These are phyloP conservation scores for Neodiprion pinetum DNA, from an alignment of 1,140 invertebrate genomes.

Conservation along the genomic window DNA sequence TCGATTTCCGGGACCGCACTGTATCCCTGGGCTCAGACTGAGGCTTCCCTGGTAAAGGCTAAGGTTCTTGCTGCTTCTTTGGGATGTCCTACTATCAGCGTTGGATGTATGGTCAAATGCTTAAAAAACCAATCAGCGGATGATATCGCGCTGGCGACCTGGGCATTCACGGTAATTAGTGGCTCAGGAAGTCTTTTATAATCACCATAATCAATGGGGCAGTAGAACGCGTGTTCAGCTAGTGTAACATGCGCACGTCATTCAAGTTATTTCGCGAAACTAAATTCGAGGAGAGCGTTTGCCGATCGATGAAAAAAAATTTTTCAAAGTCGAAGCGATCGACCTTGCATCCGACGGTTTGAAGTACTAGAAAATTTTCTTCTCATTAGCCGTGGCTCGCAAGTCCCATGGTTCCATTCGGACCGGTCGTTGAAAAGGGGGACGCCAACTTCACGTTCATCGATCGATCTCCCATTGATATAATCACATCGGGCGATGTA, in stretches of 20 bases:
- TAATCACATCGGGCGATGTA: conserved; percentile 55
- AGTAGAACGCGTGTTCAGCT: too few relatives aligned
- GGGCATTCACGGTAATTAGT: conserved; percentile 58
- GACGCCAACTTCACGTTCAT: conserved; percentile 59
- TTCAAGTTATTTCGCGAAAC: too few relatives aligned
- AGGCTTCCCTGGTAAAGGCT: conserved; percentile 72
- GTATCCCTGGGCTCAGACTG: conserved; percentile 73
- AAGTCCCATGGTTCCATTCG: conserved; percentile 61
- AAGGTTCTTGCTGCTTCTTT: conserved; percentile 69
- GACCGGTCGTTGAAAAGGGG: conserved; percentile 60
- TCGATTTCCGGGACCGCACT: conserved; percentile 80
- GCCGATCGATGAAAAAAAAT: too few relatives aligned
- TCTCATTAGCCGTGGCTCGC: conserved; percentile 26
- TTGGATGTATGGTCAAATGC: conserved; percentile 73
- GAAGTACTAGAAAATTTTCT: background rate
- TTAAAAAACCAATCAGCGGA: conserved; percentile 69
- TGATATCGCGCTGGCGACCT: conserved; percentile 57
- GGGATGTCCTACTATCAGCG: conserved; percentile 70
- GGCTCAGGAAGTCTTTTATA: background rate
- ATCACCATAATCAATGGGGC: too few relatives aligned
- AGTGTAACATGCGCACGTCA: too few relatives aligned
- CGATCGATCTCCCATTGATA: conserved; percentile 58
- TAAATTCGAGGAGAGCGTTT: too few relatives aligned
- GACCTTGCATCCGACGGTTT: too few relatives aligned
- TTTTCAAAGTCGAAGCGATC: too few relatives aligned